Evolutionary conservation across 2,113 vertebrate species (phyloP).

Genomic region (Patagioenas fasciata): DNA sequence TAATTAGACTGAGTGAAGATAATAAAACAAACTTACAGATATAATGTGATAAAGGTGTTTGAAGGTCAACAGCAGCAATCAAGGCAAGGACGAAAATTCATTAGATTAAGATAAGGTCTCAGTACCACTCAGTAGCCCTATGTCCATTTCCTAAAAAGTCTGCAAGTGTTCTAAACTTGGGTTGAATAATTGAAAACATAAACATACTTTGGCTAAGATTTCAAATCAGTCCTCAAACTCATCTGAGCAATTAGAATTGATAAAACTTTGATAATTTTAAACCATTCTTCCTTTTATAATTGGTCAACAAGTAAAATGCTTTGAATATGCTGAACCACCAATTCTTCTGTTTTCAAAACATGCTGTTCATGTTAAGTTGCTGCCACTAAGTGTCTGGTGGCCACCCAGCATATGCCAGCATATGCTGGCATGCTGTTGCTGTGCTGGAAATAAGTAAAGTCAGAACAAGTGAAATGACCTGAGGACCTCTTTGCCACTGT

Average conservation of each 20-base stretch:
- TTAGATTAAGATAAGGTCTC: not conserved
- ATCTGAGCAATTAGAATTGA: not conserved
- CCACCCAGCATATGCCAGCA: not conserved
- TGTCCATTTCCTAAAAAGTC: not conserved
- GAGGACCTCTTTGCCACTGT: not conserved
- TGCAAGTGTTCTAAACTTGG: not conserved
- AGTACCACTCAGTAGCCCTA: not conserved
- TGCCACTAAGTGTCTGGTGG: not conserved
- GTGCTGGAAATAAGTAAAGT: not conserved
- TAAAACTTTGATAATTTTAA: slow-evolving; percentile 16
- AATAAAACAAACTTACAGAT: slow-evolving; percentile 73
- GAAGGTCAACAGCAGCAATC: slow-evolving; percentile 65
- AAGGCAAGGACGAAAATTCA: slow-evolving; percentile 30
- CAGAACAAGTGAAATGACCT: not conserved
- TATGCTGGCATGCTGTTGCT: not conserved
- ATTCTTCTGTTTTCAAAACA: not conserved
- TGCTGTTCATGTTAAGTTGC: not conserved
- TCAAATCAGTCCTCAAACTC: not conserved
- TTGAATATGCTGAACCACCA: not conserved
- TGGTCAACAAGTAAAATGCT: not conserved
- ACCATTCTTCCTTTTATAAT: not conserved
- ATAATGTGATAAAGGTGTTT: slow-evolving; percentile 48
- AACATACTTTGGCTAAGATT: not conserved
- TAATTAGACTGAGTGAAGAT: slow-evolving; percentile 73
- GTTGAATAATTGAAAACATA: not conserved